Percentiles rank a stretch among this genome's conserved stretches.
Evolutionary conservation across 1,140 invertebrate species (phyloP).

Genomic region (Thalassaphorura encarpata): DNA sequence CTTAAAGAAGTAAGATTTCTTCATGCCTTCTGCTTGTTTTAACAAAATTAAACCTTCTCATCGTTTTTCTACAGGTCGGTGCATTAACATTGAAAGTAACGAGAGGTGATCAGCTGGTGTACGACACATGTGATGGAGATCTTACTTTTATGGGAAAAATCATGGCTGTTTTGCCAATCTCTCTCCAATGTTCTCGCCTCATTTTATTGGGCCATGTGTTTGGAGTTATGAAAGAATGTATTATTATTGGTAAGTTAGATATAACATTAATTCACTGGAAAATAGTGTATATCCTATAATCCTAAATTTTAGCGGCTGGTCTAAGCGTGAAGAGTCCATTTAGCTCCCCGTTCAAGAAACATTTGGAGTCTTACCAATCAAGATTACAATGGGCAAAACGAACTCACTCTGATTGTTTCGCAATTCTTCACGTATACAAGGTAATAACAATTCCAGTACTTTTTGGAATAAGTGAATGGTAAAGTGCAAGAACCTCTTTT

Average conservation of each 20-base stretch:
- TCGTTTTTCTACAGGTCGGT: constrained; percentile 13
- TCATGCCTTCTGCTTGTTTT: not conserved
- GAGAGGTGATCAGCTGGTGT: constrained; percentile 38
- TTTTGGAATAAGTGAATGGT: too few relatives aligned
- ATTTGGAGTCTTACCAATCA: constrained; percentile 60
- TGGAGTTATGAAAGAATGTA: constrained; percentile 67
- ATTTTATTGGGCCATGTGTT: constrained; percentile 81
- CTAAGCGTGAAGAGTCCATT: constrained; percentile 74
- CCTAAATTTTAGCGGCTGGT: constrained; percentile 53
- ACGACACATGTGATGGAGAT: constrained; percentile 65
- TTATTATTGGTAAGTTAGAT: constrained; percentile 65
- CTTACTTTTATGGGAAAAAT: constrained; percentile 75
- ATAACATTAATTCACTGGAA: too few relatives aligned
- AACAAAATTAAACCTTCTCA: not conserved
- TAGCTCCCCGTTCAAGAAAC: constrained; percentile 56
- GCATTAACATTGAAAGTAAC: constrained; percentile 12
- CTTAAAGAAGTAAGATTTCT: constrained; percentile 64
- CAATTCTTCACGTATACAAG: constrained; percentile 67
- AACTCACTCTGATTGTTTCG: constrained; percentile 73
- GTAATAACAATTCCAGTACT: constrained; percentile 40
- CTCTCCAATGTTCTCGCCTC: constrained; percentile 69
- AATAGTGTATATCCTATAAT: too few relatives aligned
- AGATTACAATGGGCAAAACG: constrained; percentile 70
- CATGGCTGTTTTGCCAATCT: constrained; percentile 69
- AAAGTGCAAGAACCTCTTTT: too few relatives aligned